These are phyloP conservation scores for Hemiscyllium ocellatum DNA, from an alignment of 2,113 vertebrate species.

Conservation along the genomic window DNA sequence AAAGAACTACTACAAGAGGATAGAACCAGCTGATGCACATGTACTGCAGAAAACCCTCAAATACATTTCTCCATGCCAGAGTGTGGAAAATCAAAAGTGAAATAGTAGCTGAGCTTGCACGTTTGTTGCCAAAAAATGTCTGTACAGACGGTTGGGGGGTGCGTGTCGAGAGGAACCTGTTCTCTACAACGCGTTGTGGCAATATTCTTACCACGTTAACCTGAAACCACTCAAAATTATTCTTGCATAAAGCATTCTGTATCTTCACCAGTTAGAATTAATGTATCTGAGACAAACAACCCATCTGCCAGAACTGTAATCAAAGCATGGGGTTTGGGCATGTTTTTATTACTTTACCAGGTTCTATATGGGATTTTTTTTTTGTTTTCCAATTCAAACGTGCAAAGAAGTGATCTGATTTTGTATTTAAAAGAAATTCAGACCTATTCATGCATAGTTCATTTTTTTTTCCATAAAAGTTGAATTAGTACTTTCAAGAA, in stretches of 20 bases:
- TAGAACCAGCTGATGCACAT: slow-evolving; percentile 95
- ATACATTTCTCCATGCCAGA: slow-evolving; percentile 70
- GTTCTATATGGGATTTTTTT: slow-evolving; percentile 13
- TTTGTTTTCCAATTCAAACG: slow-evolving; percentile 32
- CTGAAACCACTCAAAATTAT: slow-evolving; percentile 37
- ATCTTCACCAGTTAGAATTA: slow-evolving; percentile 36
- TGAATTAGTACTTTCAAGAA: slow-evolving; percentile 32
- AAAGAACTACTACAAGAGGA: slow-evolving; percentile 99
- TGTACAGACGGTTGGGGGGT: slow-evolving; percentile 18
- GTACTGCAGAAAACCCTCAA: slow-evolving; percentile 97
- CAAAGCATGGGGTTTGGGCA: slow-evolving; percentile 35
- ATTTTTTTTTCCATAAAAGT: slow-evolving; percentile 35
- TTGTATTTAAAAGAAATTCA: slow-evolving; percentile 33
- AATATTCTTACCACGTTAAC: slow-evolving; percentile 33
- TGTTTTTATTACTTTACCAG: slow-evolving; percentile 34
- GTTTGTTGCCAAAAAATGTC: slow-evolving; percentile 34
- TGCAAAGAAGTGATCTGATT: slow-evolving; percentile 37
- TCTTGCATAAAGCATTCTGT: slow-evolving; percentile 35
- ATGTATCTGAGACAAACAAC: slow-evolving; percentile 28
- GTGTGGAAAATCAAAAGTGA: slow-evolving; percentile 80
- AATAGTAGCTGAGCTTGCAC: slow-evolving; percentile 24
- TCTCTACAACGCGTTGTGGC: slow-evolving; percentile 23
- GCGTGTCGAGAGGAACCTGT: slow-evolving; percentile 22
- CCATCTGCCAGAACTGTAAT: slow-evolving; percentile 36
- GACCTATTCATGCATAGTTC: slow-evolving; percentile 33